These are phyloP conservation scores for Hofmannophila pseudospretella DNA, from an alignment of 2,888 invertebrate genomes.

Conservation along the genomic window DNA sequence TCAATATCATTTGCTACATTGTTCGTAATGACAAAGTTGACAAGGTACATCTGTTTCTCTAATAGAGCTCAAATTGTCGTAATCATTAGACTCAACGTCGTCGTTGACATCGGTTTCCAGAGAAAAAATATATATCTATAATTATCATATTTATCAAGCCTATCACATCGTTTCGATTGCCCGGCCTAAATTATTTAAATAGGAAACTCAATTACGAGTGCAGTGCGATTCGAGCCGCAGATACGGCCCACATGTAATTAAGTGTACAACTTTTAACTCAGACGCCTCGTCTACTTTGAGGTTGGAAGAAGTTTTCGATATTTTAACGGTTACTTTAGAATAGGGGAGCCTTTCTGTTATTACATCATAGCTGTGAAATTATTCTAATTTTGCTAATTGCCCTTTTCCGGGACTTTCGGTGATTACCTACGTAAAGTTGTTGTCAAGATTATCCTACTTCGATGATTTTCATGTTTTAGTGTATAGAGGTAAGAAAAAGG, in stretches of 20 bases:
- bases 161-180: conserved; percentile 21
- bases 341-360: conserved; percentile 30
- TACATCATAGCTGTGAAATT: conserved; percentile 27
- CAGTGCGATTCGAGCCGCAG: conserved; percentile 43
- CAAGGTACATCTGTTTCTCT: conserved; percentile 21
- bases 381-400: conserved; percentile 12
- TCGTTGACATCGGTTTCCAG: background rate
- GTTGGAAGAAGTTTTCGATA: conserved; percentile 36
- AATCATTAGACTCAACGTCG: background rate
- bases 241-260: conserved; percentile 62
- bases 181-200: conserved; percentile 53
- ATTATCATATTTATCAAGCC: conserved; percentile 21
- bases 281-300: conserved; percentile 23
- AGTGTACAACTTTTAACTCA: conserved; percentile 35
- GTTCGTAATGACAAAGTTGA: conserved; percentile 7
- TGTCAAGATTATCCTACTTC: too few species aligned
- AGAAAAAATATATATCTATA: conserved; percentile 16
- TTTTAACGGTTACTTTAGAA: conserved; percentile 46
- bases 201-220: conserved; percentile 54
- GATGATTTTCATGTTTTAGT: too few species aligned
- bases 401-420: background rate
- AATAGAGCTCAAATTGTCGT: conserved; percentile 5
- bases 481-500: too few species aligned
- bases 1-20: conserved; percentile 35
- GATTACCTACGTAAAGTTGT: too few species aligned